phyloP scores from a whole-genome alignment of 1,140 invertebrate species.

The Reticulitermes speratus region DNA sequence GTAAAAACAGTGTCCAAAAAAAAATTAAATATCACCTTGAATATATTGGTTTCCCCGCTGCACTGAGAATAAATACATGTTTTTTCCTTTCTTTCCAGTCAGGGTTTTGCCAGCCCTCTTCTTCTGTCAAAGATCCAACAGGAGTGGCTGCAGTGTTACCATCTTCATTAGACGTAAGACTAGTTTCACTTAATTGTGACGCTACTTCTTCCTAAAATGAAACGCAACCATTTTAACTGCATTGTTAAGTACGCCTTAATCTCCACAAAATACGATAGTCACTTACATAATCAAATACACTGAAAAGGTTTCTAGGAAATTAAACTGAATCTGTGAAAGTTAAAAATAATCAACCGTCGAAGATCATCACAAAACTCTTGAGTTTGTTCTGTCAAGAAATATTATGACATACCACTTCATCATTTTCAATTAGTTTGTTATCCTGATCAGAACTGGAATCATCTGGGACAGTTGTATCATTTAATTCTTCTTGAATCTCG shows the following conservation, averaged over 20 bases:
- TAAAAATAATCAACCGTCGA: not conserved
- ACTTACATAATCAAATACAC: not conserved
- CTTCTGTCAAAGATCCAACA: slow-evolving; percentile 37
- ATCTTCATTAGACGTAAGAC: slow-evolving; percentile 34
- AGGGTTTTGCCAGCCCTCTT: slow-evolving; percentile 58
- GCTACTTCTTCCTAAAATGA: slow-evolving; percentile 45
- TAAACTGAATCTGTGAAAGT: too few species aligned
- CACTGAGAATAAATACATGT: slow-evolving; percentile 92
- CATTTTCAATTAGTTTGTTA: slow-evolving; percentile 27
- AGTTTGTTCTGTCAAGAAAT: not conserved
- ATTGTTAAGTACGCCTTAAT: not conserved
- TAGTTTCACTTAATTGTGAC: slow-evolving; percentile 44
- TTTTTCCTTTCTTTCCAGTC: slow-evolving; percentile 81
- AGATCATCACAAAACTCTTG: not conserved
- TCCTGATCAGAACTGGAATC: slow-evolving; percentile 32
- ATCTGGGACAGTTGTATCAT: slow-evolving; percentile 39
- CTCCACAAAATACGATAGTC: not conserved
- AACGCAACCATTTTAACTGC: not conserved
- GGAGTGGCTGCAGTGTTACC: slow-evolving; percentile 21
- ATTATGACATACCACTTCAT: slow-evolving; percentile 34
- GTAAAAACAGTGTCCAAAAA: too few species aligned
- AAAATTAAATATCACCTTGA: slow-evolving; percentile 60
- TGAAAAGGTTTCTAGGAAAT: not conserved
- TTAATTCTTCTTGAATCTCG: slow-evolving; percentile 56
- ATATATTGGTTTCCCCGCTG: slow-evolving; percentile 95